These are phyloP conservation scores for Helicoverpa armigera DNA, from an alignment of 1,140 invertebrate species.

Conservation along the genomic window DNA sequence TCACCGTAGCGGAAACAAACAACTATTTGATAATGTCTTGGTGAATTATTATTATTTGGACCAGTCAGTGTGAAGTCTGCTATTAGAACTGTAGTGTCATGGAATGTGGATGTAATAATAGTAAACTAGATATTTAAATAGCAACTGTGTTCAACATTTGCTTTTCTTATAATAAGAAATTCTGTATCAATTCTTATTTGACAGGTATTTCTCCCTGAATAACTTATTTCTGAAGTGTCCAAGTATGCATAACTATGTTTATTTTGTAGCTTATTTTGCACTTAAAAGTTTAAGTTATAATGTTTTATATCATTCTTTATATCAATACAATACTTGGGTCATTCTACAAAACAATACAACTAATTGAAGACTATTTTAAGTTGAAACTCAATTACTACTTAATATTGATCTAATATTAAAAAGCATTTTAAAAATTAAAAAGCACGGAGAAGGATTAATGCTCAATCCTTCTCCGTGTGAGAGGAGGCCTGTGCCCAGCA, in stretches of 20 bases:
- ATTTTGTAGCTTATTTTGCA: too few relatives aligned
- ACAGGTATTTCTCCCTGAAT: constrained; percentile 2
- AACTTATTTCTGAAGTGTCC: background rate
- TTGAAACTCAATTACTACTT: too few relatives aligned
- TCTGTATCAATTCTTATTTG: constrained; percentile 29
- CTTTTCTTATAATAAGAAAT: background rate
- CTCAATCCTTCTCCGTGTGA: too few relatives aligned
- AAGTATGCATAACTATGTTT: background rate
- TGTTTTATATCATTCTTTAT: too few relatives aligned
- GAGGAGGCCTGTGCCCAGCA: too few relatives aligned
- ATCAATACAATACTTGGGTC: too few relatives aligned
- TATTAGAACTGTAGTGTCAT: constrained; percentile 1
- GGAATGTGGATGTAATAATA: background rate
- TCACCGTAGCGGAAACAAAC: constrained; percentile 65
- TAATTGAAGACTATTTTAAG: too few relatives aligned
- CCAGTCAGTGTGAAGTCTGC: background rate
- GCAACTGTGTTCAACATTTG: background rate
- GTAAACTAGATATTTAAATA: constrained; percentile 1
- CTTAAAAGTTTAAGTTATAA: too few relatives aligned
- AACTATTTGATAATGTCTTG: constrained; percentile 48
- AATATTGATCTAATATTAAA: too few relatives aligned
- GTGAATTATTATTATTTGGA: constrained; percentile 16
- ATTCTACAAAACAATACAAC: too few relatives aligned
- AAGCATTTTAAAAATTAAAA: too few relatives aligned
- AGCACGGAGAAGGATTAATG: too few relatives aligned